Base-by-base conservation (phyloP, 2,888 invertebrate genomes). In the Anoplius nigerrimus region DNA sequence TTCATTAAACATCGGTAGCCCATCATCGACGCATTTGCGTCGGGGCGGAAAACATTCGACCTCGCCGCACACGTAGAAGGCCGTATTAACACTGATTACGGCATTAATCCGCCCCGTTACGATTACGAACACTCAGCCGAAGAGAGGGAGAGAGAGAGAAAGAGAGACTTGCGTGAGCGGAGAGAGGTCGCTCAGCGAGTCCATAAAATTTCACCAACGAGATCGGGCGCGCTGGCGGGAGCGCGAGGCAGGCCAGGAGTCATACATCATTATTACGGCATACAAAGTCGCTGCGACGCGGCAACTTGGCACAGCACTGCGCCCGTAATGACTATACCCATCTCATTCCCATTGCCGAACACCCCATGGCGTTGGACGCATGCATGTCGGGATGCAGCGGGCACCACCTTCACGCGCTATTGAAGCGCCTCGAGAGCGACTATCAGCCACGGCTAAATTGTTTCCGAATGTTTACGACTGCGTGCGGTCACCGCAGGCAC, bases 321-420 rank as follows among this genome's bases (percentile, higher is more conserved):
- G 69, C 57, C 27, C 63, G 62, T 79, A 79, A 79, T 76, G 76
- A 77, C 65, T 74, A 54, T 59, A 66, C 55, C 80, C 79, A 73
- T 82, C 78, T 76, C 75, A 69, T 75, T 68, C 60, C 69, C 72
- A 72, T 77, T 77, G 70, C 43, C 66, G 56, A 52, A 65, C 72
- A 77, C 75, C 79, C 78, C 81, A 72, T 81, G 80, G 81, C 75
- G 79, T 58, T 72, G 71, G 66, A 71, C 65, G 77, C 74, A 72
- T 82, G 78, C 76, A 81, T 80, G 79, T 74, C 75, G 72, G n/a
- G 69, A 62, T 66, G 67, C 34, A n/a, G n/a, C 34, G 34, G 70
- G 74, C 71, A 77, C 80, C 82, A 77, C 82, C 78, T 82, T 83
- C 74, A 78, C 77, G 81, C 76, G 74, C 76, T 78, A 81, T 81